Evolutionary conservation across 2,888 invertebrate species (phyloP), one percentile per base, ranked within the genome.

Genomic region (Deilephila elpenor): DNA sequence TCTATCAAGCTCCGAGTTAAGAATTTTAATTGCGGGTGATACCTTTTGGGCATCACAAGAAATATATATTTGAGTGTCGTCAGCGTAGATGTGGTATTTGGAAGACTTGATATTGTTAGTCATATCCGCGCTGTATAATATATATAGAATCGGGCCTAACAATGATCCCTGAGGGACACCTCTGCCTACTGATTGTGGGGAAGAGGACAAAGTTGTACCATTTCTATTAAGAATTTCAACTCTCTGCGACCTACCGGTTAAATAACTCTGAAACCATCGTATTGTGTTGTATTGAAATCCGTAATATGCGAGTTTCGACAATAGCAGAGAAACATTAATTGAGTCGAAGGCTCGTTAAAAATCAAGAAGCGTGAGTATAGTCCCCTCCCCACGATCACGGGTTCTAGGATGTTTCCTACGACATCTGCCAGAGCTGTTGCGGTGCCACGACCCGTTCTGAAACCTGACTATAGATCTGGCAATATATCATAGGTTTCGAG

Each of bases 341-440:
- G 56, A 37, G 59, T 80, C 80, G 70, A 80, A 78, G 0, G 80
- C 80, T 6, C 79, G 72, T 0, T 78, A 78, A 56, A 73, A 79
- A 61, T 79, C 79, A 0, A 79, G 70, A 17, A 81, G 19, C 1
- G 73, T 72, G 3, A 80, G 20, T 0, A 78, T 64, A 1, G 77
- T 75, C 0, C 75, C 76, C 62, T 74, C 34, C 0, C 79, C 78
- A 0, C 7, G 8, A 37, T 81, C 79, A 5, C 73, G 75, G 0
- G 78, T 0, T 60, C 70, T 0, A 80, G 25, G 0, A 80, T 73
- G 59, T 77, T 74, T 11, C 75, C 79, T 0, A 74, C 44, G 0
- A 81, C 78, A 60, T 78, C 75, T 0, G 74, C 29, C 0, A 80
- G 56, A 0, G 78, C 74, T 0, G 78, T 78, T 3, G 74, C 59